Evolutionary conservation across 2,888 invertebrate genomes (phyloP).

Genomic region (Tenthredo distinguenda): DNA sequence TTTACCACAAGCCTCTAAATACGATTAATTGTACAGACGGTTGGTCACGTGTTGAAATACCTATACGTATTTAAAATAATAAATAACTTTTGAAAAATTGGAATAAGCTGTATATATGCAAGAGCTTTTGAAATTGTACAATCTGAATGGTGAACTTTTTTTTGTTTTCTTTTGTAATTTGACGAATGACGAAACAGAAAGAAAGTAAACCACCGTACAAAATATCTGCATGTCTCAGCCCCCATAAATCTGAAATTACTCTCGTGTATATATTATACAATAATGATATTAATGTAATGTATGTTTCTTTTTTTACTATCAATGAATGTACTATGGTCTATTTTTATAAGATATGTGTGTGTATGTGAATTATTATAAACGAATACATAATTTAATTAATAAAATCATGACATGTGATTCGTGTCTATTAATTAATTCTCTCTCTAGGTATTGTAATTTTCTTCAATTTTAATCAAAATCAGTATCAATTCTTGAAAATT

Average conservation of each 20-base stretch:
- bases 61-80: not conserved
- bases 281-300: slow-evolving; percentile 65
- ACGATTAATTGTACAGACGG: not conserved
- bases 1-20: not conserved
- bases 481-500: not conserved
- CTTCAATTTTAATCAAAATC: not conserved
- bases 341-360: slow-evolving; percentile 64
- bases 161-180: not conserved
- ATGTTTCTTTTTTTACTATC: slow-evolving; percentile 57
- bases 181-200: not conserved
- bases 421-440: slow-evolving; percentile 16
- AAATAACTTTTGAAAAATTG: not conserved
- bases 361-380: slow-evolving; percentile 64
- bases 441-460: not conserved
- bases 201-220: slow-evolving; percentile 5
- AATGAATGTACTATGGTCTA: slow-evolving; percentile 62
- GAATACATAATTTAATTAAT: slow-evolving; percentile 65
- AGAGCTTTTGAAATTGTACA: slow-evolving; percentile 15
- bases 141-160: not conserved
- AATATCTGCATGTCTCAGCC: slow-evolving; percentile 20
- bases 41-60: not conserved
- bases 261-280: slow-evolving; percentile 37
- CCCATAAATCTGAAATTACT: slow-evolving; percentile 47
- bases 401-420: slow-evolving; percentile 59
- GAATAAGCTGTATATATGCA: slow-evolving; percentile 36